Evolutionary conservation across 2,888 invertebrate species (phyloP), one percentile per base, ranked within the genome.

Genomic region (Drosophila stalkeri): DNA sequence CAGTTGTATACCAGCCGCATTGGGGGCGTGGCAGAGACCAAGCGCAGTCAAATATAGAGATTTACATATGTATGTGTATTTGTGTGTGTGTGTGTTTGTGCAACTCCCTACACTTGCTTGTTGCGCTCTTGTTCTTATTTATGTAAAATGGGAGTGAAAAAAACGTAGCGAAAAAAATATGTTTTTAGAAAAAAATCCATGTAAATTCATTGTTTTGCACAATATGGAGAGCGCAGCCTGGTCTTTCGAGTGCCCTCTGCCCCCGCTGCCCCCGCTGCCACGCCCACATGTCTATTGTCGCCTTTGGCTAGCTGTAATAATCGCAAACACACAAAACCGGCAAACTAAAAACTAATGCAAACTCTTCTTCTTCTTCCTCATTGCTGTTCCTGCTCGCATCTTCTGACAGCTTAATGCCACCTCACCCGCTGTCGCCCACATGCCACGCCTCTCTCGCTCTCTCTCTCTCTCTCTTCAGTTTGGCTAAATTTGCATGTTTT

Each of bases 131-230:
- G 62, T 76, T 39, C 16, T 41, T 41, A 76, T 76, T 79, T 72
- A 73, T 70, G 69, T 61, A 67, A 67, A 72, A 72, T 51, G 27
- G 6, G 14, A 0, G 6, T 5, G 57, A 47, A 68, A 64, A 46
- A 51, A 66, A 49, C 1, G 27, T 18, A 49, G 41, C 41, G 63
- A 52, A 39, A 49, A 41, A 61, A 33, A 51, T 20, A 66, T 39
- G 33, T 27, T 41, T 41, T 39, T 12, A 11, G 33, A 62, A 63
- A 61, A 61, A 65, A 71, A 56, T 72, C 47, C 75, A 80, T 89
- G 77, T 77, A 86, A 86, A 89, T 82, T 82, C 82, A 86, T 86
- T 86, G 89, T 89, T 86, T 86, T 71, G 76, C 83, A 80, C 87
- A 86, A 86, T 89, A 86, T 86, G 87, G 87, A 76, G 65, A 71